Evolutionary conservation across 2,797 vertebrate genomes (phyloP), one percentile per base, ranked within the genome.

Genomic region (Clarias fuscus): DNA sequence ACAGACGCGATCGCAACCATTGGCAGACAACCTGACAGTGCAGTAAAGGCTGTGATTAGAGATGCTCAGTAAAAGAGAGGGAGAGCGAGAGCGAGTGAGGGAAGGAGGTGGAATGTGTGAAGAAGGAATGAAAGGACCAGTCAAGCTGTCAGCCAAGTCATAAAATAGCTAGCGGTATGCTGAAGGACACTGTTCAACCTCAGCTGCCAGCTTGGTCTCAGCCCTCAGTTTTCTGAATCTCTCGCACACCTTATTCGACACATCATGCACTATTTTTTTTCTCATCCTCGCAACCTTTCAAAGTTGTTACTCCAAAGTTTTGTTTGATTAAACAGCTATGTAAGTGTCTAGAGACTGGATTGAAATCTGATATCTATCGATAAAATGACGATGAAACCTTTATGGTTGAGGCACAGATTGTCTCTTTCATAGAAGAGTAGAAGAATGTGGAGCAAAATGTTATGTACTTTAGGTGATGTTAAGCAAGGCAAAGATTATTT

Each of bases 101-200:
- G 84, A 86, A 87, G 88, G 78, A 86, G 87, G 86, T 88, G 78
- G 62, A 82, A 37, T 22, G 71, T 85, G 84, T 76, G 75, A 87
- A 80, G 87, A 86, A 84, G 86, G 90, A 89, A 91, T 92, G 91
- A 93, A 92, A 90, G 90, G 87, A 91, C 92, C 91, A 93, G 93
- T 95, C 93, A 95, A 94, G 90, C 93, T 94, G 93, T 94, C 94
- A 94, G 85, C 78, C 78, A 48, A 91, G 88, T 92, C 88, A 82
- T 95, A 93, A 94, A 94, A 92, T 87, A 93, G 91, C 90, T 81
- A 84, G 86, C 87, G 89, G 84, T 84, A 83, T 89, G 91, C 92
- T 89, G 91, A 90, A 93, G 92, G 92, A 94, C 90, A 90, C 87
- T 86, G 85, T 86, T 93, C 92, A 91, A 88, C 78, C 91, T 89